Base-by-base conservation (phyloP, 2,888 invertebrate genomes). In the Portevinia maculata region DNA sequence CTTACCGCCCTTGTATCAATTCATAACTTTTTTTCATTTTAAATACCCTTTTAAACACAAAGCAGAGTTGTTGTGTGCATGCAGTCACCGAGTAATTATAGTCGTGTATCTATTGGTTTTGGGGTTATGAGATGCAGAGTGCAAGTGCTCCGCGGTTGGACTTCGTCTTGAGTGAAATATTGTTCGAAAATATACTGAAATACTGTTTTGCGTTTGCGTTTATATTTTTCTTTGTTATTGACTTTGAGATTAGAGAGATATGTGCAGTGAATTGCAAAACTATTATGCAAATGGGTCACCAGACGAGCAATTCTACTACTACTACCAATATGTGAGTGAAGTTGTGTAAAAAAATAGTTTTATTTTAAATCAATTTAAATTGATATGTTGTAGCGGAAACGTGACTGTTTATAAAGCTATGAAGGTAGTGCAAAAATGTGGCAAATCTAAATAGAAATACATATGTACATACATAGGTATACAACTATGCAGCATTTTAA, bases 261-360 rank as follows among this genome's bases (percentile, higher is more conserved):
- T 85, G 85, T 85, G 85, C 78, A 85, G 85, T 84, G 85, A 85
- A 84, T 83, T 85, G 73, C 85, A 85, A 79, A 85, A 85, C 74
- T 83, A 70, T 84, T 85, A 83, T 75, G 78, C 84, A 83, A 85
- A 85, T 85, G 85, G 85, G 74, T 79, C 84, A 85, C 67, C 85
- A 69, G 84, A 84, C 73, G 84, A 85, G 73, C 85, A 85, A 70
- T 79, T 73, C 70, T 85, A 85, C 59, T 85, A 85, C 81, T 85
- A 84, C 55, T 85, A 85, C 74, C 83, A 83, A 83, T 83, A 85
- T 83, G 85, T 85, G 79, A 85, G 85, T 85, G 67, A 62, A 53
- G 64, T 81, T 17, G 37, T 9, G 46, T 41, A 21, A 19, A 6
- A 52, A 8, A 21, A 21, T 24, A 13, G 28, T 24, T 7, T 48